Evolutionary conservation across 1,140 invertebrate genomes (phyloP).

Genomic region (Drosophila ercepeae): DNA sequence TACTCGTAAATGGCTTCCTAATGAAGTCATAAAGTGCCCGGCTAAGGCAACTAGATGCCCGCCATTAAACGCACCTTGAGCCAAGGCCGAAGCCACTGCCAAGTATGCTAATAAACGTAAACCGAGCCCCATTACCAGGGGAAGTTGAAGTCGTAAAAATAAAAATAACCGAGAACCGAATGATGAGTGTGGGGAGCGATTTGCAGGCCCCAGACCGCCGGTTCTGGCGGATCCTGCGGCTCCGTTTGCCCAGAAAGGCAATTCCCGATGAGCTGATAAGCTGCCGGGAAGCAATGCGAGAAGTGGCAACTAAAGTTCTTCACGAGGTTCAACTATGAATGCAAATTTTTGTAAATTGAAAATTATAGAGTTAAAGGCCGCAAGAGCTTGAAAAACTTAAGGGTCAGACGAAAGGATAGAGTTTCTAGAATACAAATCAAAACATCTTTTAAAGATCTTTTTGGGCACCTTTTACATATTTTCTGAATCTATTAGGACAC

Average conservation of each 20-base stretch:
- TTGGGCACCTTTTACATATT: background rate
- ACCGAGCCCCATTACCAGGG: slow-evolving; percentile 60
- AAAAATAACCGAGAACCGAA: slow-evolving; percentile 38
- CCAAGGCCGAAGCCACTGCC: slow-evolving; percentile 55
- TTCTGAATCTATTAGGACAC: background rate
- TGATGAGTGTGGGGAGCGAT: slow-evolving; percentile 35
- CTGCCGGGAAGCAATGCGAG: slow-evolving; percentile 19
- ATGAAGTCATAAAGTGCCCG: slow-evolving; percentile 76
- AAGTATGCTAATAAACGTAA: slow-evolving; percentile 81
- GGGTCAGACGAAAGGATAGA: background rate
- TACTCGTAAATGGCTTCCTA: slow-evolving; percentile 69
- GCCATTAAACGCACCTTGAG: slow-evolving; percentile 74
- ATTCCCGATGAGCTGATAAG: slow-evolving; percentile 42
- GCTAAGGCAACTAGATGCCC: slow-evolving; percentile 61
- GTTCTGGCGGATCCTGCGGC: background rate
- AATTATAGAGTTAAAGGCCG: background rate
- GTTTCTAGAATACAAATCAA: background rate
- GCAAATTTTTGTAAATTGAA: slow-evolving; percentile 7
- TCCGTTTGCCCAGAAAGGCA: slow-evolving; percentile 3
- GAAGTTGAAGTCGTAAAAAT: slow-evolving; percentile 69
- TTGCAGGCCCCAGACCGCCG: background rate
- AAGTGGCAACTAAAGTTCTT: slow-evolving; percentile 17
- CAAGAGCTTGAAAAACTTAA: background rate
- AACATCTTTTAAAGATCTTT: too few species aligned
- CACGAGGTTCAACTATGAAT: slow-evolving; percentile 20